Evolutionary conservation across 2,888 invertebrate species (phyloP).

Genomic region (Acanthosoma haemorrhoidale): DNA sequence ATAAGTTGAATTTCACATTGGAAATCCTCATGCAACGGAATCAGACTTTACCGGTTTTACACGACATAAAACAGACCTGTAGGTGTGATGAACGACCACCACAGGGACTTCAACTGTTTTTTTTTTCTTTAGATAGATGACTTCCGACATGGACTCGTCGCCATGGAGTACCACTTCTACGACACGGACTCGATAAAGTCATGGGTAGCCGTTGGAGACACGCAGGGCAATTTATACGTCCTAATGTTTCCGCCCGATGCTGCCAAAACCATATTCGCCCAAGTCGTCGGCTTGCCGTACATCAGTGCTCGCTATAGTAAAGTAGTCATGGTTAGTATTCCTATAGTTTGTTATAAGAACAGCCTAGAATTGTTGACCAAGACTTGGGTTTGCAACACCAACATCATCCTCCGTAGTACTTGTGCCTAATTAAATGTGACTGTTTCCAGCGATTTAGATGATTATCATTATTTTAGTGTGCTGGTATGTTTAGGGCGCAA

Average conservation of each 20-base stretch:
- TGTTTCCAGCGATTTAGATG: background rate
- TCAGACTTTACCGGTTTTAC: too few relatives aligned
- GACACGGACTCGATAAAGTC: constrained; percentile 54
- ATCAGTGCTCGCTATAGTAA: background rate
- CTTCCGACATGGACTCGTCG: constrained; percentile 45
- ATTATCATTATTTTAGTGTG: background rate
- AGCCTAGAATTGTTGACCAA: too few relatives aligned
- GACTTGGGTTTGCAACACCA: too few relatives aligned
- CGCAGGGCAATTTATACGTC: constrained; percentile 59
- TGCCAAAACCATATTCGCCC: background rate
- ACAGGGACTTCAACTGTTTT: too few relatives aligned
- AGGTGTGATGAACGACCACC: too few relatives aligned
- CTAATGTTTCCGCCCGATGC: background rate
- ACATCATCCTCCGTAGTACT: too few relatives aligned
- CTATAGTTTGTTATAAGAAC: too few relatives aligned
- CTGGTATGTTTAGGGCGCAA: background rate
- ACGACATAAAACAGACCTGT: too few relatives aligned
- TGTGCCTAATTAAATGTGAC: too few relatives aligned
- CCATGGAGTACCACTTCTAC: constrained; percentile 59
- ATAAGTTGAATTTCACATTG: too few relatives aligned
- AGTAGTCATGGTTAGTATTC: background rate
- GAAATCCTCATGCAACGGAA: too few relatives aligned
- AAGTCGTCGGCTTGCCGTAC: background rate
- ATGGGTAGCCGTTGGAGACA: constrained; percentile 67
- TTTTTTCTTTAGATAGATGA: background rate